A percentile compares a stretch with the other conserved stretches of the same genome.
Conservation (phyloP, 2,888 invertebrate genomes). For the Stomorhina lunata region DNA sequence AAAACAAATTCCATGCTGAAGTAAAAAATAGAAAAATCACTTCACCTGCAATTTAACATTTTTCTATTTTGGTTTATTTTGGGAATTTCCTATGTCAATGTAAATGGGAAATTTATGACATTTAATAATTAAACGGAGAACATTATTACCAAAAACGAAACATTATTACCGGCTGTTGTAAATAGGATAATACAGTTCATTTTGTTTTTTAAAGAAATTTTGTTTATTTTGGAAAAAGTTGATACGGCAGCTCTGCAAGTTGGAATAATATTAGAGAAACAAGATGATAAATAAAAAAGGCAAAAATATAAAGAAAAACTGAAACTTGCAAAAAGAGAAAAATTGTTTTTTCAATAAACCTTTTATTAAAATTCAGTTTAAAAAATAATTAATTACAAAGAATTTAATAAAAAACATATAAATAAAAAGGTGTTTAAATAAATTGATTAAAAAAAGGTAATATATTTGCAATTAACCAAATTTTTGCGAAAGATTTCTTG, state of each 20-base stretch:
- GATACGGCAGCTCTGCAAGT: too few relatives aligned
- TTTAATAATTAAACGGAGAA: neutral
- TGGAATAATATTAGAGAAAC: neutral
- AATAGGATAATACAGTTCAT: neutral
- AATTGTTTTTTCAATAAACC: neutral
- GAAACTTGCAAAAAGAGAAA: neutral
- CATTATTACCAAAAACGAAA: conserved; percentile 30
- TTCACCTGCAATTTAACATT: conserved; percentile 60
- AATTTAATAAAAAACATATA: neutral
- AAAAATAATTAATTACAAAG: neutral
- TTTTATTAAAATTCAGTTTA: neutral
- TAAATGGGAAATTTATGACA: conserved; percentile 42
- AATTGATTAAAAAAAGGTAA: neutral
- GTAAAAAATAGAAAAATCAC: conserved; percentile 60
- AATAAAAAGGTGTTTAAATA: neutral
- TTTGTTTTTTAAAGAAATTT: too few relatives aligned
- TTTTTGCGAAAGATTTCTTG: conserved; percentile 12
- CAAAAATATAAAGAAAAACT: neutral
- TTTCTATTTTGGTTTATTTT: conserved; percentile 61
- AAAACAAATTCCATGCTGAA: conserved; percentile 14
- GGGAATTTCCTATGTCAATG: conserved; percentile 56
- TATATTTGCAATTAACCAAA: neutral
- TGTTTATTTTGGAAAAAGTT: too few relatives aligned
- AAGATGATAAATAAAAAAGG: neutral
- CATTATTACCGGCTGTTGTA: neutral